Percentiles rank a stretch among this genome's conserved stretches.
Evolutionary conservation across 2,797 vertebrate genomes (phyloP).

Genomic region (Enteromius fasciolatus): DNA sequence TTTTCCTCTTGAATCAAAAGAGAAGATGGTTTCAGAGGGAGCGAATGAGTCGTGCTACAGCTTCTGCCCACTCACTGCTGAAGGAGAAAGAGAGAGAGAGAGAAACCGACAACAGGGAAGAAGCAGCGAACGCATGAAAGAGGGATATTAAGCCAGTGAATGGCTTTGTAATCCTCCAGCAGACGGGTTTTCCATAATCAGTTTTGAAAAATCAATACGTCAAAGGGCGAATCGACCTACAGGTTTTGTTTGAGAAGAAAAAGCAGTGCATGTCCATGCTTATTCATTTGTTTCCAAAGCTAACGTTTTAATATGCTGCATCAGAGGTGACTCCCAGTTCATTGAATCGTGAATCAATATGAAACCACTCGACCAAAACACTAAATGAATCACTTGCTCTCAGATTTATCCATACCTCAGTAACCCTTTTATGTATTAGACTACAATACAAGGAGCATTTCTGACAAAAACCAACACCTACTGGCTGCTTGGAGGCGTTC

Average conservation of each 20-base stretch:
- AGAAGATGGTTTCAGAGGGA: constrained; percentile 51
- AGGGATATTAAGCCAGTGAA: constrained; percentile 23
- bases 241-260: constrained; percentile 8
- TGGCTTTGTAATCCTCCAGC: constrained; percentile 28
- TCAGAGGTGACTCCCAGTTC: constrained; percentile 38
- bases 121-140: constrained; percentile 8
- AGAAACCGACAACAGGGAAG: constrained; percentile 27
- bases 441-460: background rate
- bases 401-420: background rate
- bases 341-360: constrained; percentile 17
- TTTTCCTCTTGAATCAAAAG: constrained; percentile 57
- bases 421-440: background rate
- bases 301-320: constrained; percentile 21
- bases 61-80: constrained; percentile 59
- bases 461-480: background rate
- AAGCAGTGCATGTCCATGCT: background rate
- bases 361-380: background rate
- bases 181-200: constrained; percentile 36
- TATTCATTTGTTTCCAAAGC: background rate
- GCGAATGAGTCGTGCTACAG: constrained; percentile 55
- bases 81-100: constrained; percentile 27
- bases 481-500: background rate
- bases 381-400: constrained; percentile 17
- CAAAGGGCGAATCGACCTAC: constrained; percentile 22
- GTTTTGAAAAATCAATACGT: constrained; percentile 42